Conservation (phyloP, 2,888 invertebrate species). For the Drosophila mimetica region DNA sequence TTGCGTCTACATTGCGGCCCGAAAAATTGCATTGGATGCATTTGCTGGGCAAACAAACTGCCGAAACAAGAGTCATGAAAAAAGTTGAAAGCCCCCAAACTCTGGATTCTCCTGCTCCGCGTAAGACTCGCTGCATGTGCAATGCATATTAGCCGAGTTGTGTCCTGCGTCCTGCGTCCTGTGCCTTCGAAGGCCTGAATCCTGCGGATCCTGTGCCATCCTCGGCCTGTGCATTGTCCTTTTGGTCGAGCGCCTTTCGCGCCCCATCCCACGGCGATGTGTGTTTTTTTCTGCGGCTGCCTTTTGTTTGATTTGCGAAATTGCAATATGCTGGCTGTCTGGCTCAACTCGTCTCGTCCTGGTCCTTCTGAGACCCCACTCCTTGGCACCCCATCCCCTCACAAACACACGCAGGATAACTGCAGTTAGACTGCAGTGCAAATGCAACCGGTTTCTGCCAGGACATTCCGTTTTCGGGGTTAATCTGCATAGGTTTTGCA, state of each 20-base stretch:
- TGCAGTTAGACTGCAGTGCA: slow-evolving; percentile 46
- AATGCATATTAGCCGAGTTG: slow-evolving; percentile 71
- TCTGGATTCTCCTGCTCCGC: slow-evolving; percentile 12
- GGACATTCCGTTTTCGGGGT: slow-evolving; percentile 17
- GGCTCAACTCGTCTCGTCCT: slow-evolving; percentile 35
- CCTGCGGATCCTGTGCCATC: slow-evolving; percentile 61
- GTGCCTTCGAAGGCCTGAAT: slow-evolving; percentile 45
- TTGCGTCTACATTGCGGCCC: slow-evolving; percentile 73
- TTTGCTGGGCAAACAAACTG: slow-evolving; percentile 76
- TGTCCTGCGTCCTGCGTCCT: slow-evolving; percentile 49
- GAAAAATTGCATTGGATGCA: slow-evolving; percentile 76
- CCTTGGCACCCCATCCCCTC: neutral
- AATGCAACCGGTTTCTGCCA: slow-evolving; percentile 17
- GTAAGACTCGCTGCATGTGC: slow-evolving; percentile 68
- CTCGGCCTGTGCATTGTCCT: slow-evolving; percentile 74
- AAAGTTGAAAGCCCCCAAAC: slow-evolving; percentile 58
- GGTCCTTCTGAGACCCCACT: slow-evolving; percentile 20
- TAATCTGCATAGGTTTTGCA: neutral
- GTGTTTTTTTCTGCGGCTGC: slow-evolving; percentile 50
- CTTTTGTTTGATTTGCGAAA: slow-evolving; percentile 79
- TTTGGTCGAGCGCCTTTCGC: slow-evolving; percentile 64
- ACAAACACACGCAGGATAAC: slow-evolving; percentile 30
- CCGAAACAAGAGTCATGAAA: slow-evolving; percentile 78
- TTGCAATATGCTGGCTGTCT: slow-evolving; percentile 77
- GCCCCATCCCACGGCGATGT: slow-evolving; percentile 44